A percentile compares a stretch with the other conserved stretches of the same genome.
phyloP scores from a whole-genome alignment of 2,888 invertebrate species.

The Oscheius sp. region DNA sequence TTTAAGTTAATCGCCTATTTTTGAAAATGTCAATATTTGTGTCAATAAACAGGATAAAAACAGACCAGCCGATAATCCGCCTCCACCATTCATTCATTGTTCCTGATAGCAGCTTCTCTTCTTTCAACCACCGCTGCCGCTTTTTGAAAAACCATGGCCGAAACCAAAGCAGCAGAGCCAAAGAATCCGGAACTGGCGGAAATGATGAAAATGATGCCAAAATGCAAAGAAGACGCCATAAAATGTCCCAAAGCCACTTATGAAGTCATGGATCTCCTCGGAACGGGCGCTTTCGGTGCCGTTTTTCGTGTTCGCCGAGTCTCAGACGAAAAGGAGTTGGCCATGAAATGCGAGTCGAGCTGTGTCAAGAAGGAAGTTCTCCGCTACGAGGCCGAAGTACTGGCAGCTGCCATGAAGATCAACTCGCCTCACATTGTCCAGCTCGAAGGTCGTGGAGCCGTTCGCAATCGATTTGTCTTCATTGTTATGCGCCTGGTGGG shows the following conservation, averaged over 20 bases:
- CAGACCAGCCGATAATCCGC: no score
- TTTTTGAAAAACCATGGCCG: slow-evolving; percentile 87
- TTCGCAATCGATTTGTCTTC: slow-evolving; percentile 54
- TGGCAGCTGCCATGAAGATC: slow-evolving; percentile 50
- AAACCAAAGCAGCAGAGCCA: slow-evolving; percentile 73
- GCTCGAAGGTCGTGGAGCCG: slow-evolving; percentile 53
- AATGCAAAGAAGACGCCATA: background rate
- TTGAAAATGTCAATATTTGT: no score
- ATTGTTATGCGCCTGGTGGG: slow-evolving; percentile 62
- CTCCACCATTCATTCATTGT: no score
- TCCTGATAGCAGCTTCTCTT: no score
- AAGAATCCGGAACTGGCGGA: no score
- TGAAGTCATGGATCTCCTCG: slow-evolving; percentile 44
- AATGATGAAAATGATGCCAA: slow-evolving; percentile 8
- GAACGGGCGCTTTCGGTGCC: slow-evolving; percentile 63
- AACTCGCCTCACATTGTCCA: slow-evolving; percentile 59
- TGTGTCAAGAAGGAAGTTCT: slow-evolving; percentile 47
- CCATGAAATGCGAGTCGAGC: slow-evolving; percentile 61
- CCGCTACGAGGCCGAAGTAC: slow-evolving; percentile 48
- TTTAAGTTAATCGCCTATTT: no score
- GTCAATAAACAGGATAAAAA: no score
- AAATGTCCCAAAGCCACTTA: slow-evolving; percentile 11
- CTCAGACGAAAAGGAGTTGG: slow-evolving; percentile 43
- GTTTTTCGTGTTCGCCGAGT: slow-evolving; percentile 50
- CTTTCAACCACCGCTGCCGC: slow-evolving; percentile 79